These are phyloP conservation scores for Trachelus tabidus DNA, from an alignment of 2,888 invertebrate genomes.

Conservation along the genomic window DNA sequence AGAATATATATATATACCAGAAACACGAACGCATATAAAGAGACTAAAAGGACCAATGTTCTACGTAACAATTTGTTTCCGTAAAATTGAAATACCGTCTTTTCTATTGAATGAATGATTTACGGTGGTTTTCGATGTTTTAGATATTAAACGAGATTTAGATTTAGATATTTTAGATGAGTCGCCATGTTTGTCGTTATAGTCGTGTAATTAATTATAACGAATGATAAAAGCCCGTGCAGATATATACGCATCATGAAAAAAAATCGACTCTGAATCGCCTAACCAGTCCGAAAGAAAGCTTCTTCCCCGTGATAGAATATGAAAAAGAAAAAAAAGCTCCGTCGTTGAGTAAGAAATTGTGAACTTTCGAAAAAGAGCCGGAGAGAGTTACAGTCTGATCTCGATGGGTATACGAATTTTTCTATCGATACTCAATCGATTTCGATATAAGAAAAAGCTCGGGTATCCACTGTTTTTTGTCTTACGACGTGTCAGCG, in stretches of 20 bases:
- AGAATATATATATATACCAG: too few species aligned
- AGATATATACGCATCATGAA: background rate
- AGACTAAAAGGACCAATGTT: conserved; percentile 5
- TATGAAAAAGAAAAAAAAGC: background rate
- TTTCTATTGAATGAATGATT: background rate
- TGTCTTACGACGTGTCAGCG: too few species aligned
- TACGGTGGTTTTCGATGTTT: background rate
- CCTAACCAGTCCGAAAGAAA: background rate
- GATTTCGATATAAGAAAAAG: too few species aligned
- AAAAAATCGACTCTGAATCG: background rate
- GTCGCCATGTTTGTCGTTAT: background rate
- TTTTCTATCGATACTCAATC: too few species aligned
- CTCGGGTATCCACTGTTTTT: too few species aligned
- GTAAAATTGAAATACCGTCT: background rate
- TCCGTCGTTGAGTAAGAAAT: background rate
- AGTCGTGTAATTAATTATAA: background rate
- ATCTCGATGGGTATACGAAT: too few species aligned
- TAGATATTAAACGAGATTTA: background rate
- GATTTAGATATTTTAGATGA: background rate
- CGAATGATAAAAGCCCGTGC: background rate
- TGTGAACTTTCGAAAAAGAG: too few species aligned
- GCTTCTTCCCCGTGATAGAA: background rate
- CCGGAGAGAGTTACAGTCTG: too few species aligned
- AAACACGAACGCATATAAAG: background rate
- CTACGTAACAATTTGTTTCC: background rate